Evolutionary conservation across 1,140 invertebrate genomes (phyloP).

Genomic region (Caenorhabditis briggsae): DNA sequence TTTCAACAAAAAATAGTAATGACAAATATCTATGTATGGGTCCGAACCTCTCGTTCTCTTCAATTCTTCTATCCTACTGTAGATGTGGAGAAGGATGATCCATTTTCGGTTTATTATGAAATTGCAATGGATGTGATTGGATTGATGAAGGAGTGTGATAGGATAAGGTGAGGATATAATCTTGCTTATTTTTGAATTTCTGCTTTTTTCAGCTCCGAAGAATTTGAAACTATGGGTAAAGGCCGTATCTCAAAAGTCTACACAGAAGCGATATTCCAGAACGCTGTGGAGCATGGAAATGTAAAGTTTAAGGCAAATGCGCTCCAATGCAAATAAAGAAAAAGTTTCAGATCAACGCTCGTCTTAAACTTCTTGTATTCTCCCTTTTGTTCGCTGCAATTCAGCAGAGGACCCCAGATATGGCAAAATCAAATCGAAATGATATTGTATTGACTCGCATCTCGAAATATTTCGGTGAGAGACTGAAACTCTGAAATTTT

Average conservation of each 20-base stretch:
- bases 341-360: conserved; percentile 16
- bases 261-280: conserved; percentile 21
- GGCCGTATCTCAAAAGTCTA: neutral
- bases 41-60: conserved; percentile 21
- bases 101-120: neutral
- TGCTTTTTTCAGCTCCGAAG: conserved; percentile 5
- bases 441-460: conserved; percentile 9
- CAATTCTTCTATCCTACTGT: conserved; percentile 34
- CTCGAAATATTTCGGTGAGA: conserved; percentile 25
- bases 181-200: neutral
- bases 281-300: conserved; percentile 25
- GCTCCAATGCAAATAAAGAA: neutral
- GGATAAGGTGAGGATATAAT: conserved; percentile 1
- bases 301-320: neutral
- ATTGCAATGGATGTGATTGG: neutral
- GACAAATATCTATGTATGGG: conserved; percentile 49
- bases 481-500: neutral
- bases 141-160: neutral
- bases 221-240: neutral
- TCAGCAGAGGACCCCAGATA: neutral
- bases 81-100: neutral
- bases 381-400: conserved; percentile 13
- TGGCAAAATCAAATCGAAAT: neutral
- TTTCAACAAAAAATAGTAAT: neutral
- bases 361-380: conserved; percentile 8